A percentile compares a stretch with the other conserved stretches of the same genome.
Conservation (phyloP, 2,888 invertebrate species). For the Eilema caniola region DNA sequence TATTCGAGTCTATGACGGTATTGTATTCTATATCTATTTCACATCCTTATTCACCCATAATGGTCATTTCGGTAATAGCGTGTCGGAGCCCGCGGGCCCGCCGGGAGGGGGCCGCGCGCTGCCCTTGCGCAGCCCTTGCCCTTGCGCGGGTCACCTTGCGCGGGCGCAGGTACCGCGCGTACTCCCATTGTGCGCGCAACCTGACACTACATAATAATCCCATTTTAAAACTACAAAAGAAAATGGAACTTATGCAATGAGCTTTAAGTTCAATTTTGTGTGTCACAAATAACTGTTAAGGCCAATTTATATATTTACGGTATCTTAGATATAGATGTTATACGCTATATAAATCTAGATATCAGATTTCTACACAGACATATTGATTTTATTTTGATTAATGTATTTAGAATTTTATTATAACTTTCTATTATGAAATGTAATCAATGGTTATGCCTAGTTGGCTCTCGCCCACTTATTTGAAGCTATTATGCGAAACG, state of each 20-base stretch:
- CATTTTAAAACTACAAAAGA: conserved; percentile 32
- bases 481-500: conserved; percentile 15
- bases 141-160: conserved; percentile 83
- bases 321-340: conserved; percentile 31
- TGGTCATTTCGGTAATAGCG: conserved; percentile 80
- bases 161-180: conserved; percentile 70
- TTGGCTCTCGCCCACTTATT: conserved; percentile 19
- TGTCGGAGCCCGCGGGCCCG: conserved; percentile 66
- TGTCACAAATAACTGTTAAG: conserved; percentile 23
- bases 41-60: conserved; percentile 58
- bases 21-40: conserved; percentile 9
- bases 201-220: conserved; percentile 68
- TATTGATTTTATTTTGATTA: conserved; percentile 33
- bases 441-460: conserved; percentile 27
- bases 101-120: conserved; percentile 55
- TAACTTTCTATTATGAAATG: conserved; percentile 27
- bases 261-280: conserved; percentile 39
- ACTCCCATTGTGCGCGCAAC: conserved; percentile 82
- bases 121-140: conserved; percentile 78
- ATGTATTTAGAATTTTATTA: conserved; percentile 10
- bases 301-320: conserved; percentile 42
- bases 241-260: conserved; percentile 30
- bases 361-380: conserved; percentile 36
- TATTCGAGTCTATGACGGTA: background rate
- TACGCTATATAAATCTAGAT: conserved; percentile 43